Conservation (phyloP, 2,113 vertebrate species). For the Vulpes lagopus region DNA sequence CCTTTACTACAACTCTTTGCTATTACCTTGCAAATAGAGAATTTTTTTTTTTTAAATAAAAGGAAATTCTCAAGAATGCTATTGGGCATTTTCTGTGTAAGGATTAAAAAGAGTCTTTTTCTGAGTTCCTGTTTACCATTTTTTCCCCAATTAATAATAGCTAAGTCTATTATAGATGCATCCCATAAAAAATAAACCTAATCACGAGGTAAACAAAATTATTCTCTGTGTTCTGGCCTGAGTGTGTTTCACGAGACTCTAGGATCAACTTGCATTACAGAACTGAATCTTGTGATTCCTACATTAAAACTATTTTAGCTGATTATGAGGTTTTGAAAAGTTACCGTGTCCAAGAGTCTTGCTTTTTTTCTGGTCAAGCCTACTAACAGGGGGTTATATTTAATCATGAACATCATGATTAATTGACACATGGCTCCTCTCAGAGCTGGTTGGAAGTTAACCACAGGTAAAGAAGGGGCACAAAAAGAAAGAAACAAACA, state of each 20-base stretch:
- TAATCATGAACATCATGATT: not conserved
- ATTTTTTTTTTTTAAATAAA: not conserved
- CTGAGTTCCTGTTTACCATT: not conserved
- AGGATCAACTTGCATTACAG: not conserved
- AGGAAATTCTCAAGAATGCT: conserved; percentile 3
- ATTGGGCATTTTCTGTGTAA: not conserved
- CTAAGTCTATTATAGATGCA: not conserved
- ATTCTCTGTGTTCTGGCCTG: not conserved
- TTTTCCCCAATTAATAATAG: conserved; percentile 1
- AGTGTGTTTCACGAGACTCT: conserved; percentile 12
- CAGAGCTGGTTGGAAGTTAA: conserved; percentile 27
- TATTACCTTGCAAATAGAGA: conserved; percentile 14
- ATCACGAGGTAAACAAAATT: conserved; percentile 6
- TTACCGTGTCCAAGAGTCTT: not conserved
- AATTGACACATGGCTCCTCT: conserved; percentile 6
- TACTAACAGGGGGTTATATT: not conserved
- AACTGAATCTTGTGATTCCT: conserved; percentile 52
- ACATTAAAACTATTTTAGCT: conserved; percentile 26
- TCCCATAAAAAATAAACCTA: conserved; percentile 14
- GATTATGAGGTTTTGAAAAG: conserved; percentile 23
- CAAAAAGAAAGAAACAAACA: not conserved
- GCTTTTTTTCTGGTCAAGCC: conserved; percentile 22
- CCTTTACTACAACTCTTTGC: not conserved
- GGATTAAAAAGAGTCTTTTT: conserved; percentile 3
- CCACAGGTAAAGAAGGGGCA: not conserved